These are phyloP conservation scores for Bos indicus DNA, from an alignment of 2,113 vertebrate genomes.

Conservation along the genomic window DNA sequence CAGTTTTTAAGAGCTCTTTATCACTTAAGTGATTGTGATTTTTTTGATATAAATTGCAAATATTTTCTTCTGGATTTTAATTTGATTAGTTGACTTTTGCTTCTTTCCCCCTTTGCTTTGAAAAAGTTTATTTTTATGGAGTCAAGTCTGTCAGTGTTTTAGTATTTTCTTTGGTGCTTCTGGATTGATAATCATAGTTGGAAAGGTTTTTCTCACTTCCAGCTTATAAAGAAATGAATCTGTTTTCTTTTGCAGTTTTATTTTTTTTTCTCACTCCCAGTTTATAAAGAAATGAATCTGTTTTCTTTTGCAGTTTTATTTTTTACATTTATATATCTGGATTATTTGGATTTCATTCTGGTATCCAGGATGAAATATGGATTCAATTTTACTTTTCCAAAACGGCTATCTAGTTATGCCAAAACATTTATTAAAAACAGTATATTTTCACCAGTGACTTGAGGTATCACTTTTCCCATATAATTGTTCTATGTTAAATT, in stretches of 20 bases:
- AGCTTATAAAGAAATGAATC: not conserved
- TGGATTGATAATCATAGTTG: not conserved
- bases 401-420: not conserved
- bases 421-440: not conserved
- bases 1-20: not conserved
- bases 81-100: not conserved
- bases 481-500: not conserved
- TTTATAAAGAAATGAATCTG: not conserved
- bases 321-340: not conserved
- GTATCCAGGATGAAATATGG: not conserved
- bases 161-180: not conserved
- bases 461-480: not conserved
- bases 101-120: not conserved
- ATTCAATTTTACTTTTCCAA: not conserved
- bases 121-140: not conserved
- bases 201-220: not conserved
- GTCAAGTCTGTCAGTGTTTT: not conserved
- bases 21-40: not conserved
- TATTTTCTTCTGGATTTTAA: not conserved
- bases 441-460: not conserved
- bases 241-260: not conserved
- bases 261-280: not conserved
- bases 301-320: not conserved
- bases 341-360: not conserved
- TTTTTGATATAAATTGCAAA: not conserved